Conservation (phyloP, 2,888 invertebrate species). For the Rhaphigaster nebulosa region DNA sequence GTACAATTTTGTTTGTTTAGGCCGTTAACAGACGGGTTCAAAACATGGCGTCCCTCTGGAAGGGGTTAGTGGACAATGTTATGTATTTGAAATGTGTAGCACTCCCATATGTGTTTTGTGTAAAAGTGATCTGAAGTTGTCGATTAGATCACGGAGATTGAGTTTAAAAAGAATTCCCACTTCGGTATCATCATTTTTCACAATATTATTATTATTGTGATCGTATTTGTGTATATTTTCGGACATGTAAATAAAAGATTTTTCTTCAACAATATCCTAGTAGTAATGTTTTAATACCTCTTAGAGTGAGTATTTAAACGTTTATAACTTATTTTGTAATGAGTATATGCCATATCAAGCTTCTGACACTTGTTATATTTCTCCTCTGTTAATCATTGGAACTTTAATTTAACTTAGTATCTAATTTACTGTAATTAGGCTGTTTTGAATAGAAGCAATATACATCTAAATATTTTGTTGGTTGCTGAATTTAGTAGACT, state of each 20-base stretch:
- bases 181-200: not conserved
- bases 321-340: not conserved
- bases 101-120: not conserved
- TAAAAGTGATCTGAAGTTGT: not conserved
- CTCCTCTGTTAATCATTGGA: not conserved
- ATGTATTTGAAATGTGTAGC: slow-evolving; percentile 33
- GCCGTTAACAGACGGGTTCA: slow-evolving; percentile 56
- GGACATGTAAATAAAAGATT: slow-evolving; percentile 30
- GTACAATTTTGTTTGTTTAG: slow-evolving; percentile 58
- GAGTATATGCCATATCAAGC: not conserved
- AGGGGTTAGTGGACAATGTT: slow-evolving; percentile 51
- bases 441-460: not conserved
- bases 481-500: not conserved
- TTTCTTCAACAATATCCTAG: not conserved
- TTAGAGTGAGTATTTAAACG: not conserved
- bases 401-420: not conserved
- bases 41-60: slow-evolving; percentile 56
- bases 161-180: not conserved
- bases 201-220: not conserved
- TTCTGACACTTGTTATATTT: not conserved
- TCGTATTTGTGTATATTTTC: slow-evolving; percentile 20
- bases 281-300: not conserved
- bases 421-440: not conserved
- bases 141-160: not conserved
- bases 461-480: not conserved